Evolutionary conservation across 2,888 invertebrate genomes (phyloP).

Genomic region (Glaucopsyche alexis): DNA sequence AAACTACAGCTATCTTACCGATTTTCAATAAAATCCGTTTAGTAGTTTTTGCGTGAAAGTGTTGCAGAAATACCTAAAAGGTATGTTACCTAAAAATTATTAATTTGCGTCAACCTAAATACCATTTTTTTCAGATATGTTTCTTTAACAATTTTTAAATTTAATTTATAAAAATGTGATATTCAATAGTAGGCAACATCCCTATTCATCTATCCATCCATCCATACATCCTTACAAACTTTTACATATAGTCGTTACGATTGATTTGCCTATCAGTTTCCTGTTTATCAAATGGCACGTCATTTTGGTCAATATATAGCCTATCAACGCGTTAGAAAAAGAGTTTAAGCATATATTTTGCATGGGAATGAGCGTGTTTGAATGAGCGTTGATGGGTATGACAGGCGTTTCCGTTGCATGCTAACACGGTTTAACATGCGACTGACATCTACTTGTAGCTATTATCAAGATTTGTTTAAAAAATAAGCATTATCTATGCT

Average conservation of each 20-base stretch:
- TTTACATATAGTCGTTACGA: background rate
- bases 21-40: no score
- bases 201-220: no score
- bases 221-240: no score
- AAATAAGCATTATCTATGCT: background rate
- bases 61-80: no score
- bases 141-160: no score
- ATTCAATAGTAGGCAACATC: no score
- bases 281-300: constrained; percentile 10
- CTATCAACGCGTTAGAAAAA: constrained; percentile 11
- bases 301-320: constrained; percentile 3
- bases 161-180: no score
- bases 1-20: no score
- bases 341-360: background rate
- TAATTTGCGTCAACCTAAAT: no score
- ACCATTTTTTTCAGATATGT: no score
- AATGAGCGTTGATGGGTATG: constrained; percentile 4
- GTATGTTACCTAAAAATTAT: no score
- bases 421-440: background rate
- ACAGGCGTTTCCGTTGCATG: background rate
- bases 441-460: background rate
- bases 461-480: background rate
- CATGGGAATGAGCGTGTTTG: background rate
- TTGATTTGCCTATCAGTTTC: background rate
- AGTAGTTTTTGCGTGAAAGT: no score